Conservation (phyloP, 2,113 vertebrate genomes). For the Campylorhamphus procurvoides region DNA sequence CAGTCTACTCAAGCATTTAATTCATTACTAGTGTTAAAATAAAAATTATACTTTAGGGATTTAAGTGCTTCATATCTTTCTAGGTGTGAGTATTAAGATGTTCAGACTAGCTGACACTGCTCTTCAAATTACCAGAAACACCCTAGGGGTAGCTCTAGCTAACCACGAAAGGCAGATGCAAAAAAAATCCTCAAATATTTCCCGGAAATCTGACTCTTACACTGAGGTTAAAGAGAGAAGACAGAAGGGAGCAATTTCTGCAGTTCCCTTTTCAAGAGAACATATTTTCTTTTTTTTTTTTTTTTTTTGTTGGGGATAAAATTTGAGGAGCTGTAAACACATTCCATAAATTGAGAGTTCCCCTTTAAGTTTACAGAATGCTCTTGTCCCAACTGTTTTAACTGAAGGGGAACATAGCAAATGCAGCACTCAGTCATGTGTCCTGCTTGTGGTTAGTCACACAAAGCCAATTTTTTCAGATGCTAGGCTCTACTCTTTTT, state of each 20-base stretch:
- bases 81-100: not conserved
- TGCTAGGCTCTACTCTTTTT: not conserved
- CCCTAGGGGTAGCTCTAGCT: not conserved
- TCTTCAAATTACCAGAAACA: not conserved
- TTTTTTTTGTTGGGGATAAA: not conserved
- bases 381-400: not conserved
- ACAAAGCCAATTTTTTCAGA: conserved; percentile 44
- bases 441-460: conserved; percentile 17
- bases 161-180: not conserved
- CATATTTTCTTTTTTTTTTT: not conserved
- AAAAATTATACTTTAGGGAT: not conserved
- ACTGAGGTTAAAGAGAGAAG: not conserved
- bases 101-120: not conserved
- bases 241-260: not conserved
- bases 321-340: not conserved
- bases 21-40: not conserved
- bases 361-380: conserved; percentile 2
- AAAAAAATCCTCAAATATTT: not conserved
- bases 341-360: not conserved
- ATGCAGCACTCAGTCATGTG: conserved; percentile 38
- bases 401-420: not conserved
- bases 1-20: not conserved
- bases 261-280: not conserved
- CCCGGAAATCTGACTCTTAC: not conserved
- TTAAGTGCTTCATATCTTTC: not conserved